Base-by-base conservation (phyloP, 1,140 invertebrate genomes). In the Aphaenogaster ashmeadi region DNA sequence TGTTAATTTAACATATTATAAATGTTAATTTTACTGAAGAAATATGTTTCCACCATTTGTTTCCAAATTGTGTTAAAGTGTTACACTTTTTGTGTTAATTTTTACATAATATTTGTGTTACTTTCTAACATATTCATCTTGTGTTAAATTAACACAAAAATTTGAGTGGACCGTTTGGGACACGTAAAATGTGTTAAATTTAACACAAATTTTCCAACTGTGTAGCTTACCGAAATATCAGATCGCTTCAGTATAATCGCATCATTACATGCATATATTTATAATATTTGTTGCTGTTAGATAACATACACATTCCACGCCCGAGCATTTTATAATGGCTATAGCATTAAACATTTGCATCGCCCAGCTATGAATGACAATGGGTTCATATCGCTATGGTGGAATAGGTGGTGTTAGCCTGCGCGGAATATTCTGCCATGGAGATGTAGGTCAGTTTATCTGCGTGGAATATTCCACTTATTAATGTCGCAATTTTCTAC, bases 361-460 rank as follows among this genome's bases (percentile, higher is more conserved):
- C 80, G 27, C 8, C 13, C 27, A 21, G 69, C 80, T 60, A 84
- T 84, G 69, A 84, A 84, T 84, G 80, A 74, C 80, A 84, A 84
- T 84, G 41, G 41, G 69, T 84, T 84, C 54, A 84, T 84, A 84
- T 74, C 80, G 18, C 69, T n/a, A 84, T 84, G 33, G 80, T 3
- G 21, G 69, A 84, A 84, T 75, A 60, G 67, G 80, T 84, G 15
- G 71, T 27, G 69, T 60, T 74, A 60, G 69, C 27, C 27, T 60
- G 69, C 69, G 54, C 41, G 67, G 41, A 84, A 84, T 84, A 75
- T 60, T 84, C 69, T 84, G 56, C 69, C 69, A 75, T 75, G 80
- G 58, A 50, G 41, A 84, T 84, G 54, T 84, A 62, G 80, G 80
- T 84, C 80, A 84, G 69, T 84, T 84, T 84, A 75, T 84, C 66